Evolutionary conservation across 2,888 invertebrate genomes (phyloP).

Genomic region (Magallana nippona): DNA sequence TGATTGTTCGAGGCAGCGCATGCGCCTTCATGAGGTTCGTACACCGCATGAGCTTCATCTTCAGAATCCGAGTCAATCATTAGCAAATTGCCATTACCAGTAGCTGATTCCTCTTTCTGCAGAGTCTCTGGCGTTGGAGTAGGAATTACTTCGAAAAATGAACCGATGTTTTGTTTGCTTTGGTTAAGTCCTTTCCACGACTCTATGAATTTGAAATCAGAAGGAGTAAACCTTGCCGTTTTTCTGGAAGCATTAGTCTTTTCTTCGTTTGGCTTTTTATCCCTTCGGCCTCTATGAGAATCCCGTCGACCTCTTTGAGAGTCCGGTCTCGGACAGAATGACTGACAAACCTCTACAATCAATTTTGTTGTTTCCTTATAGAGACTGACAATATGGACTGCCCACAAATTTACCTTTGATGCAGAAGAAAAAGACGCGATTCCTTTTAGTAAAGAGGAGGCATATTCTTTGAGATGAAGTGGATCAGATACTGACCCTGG

Average conservation of each 20-base stretch:
- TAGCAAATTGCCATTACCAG: neutral
- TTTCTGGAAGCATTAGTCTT: neutral
- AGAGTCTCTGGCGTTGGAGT: neutral
- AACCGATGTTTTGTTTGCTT: neutral
- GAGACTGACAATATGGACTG: slow-evolving; percentile 15
- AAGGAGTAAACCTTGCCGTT: neutral
- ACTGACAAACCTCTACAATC: neutral
- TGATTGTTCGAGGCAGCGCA: neutral
- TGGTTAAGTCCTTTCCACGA: neutral
- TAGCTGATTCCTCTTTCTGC: neutral
- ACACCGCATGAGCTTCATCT: neutral
- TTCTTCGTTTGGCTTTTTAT: neutral
- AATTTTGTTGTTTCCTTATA: neutral
- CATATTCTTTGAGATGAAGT: neutral
- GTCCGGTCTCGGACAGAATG: neutral
- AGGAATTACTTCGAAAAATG: neutral
- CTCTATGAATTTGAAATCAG: neutral
- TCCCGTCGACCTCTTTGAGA: neutral
- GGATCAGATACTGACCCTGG: neutral
- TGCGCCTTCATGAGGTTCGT: neutral
- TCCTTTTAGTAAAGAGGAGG: neutral
- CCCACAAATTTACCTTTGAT: neutral
- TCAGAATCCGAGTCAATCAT: slow-evolving; percentile 27
- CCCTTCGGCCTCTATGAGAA: neutral
- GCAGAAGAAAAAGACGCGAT: neutral